Base-by-base conservation (phyloP, 2,888 invertebrate species). In the Himalopsyche tibetana region DNA sequence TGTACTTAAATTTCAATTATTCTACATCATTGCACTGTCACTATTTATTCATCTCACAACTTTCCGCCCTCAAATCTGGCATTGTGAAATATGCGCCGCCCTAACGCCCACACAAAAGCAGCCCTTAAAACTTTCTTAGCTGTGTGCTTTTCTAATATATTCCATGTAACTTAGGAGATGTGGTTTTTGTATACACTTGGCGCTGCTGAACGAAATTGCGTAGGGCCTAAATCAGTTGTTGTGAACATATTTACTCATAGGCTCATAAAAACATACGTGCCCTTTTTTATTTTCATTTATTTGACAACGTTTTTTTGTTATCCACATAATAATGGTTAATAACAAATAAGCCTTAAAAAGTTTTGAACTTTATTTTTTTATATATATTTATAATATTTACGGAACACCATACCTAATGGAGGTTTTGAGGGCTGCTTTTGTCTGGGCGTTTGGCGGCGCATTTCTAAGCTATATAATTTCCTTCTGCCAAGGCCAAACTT, bases 91-190 rank as follows among this genome's bases (percentile, higher is more conserved):
- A 63, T 63, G 63, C 28, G 63, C 63, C 63, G 28, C 63, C 63
- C 63, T 8, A 63, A 63, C 63, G 6, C 63, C 63, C 63, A 63
- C 63, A 63, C 63, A 28, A 63, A 63, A 63, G 63, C 63, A 63
- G 63, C 63, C 63, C 63, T 63, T 63, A 63, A 63, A 63, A 63
- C 63, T 63, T 63, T 63, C 63, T 63, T 63, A 63, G 63, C n/a
- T 63, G 63, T 63, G 63, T 63, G 63, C 63, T 63, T 63, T 63
- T 63, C 63, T 63, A 63, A 63, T 63, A 63, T 63, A 63, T 63
- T 63, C 63, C 63, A 63, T 63, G 63, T 63, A 63, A 19, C 63
- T 63, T 63, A 63, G 63, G 63, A 63, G 63, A 63, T 63, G 63
- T 63, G 63, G 63, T 63, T 63, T 63, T 63, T 63, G 63, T 63